Evolutionary conservation across 2,113 vertebrate genomes (phyloP), one percentile per base, ranked within the genome.

Genomic region (Callithrix jacchus): DNA sequence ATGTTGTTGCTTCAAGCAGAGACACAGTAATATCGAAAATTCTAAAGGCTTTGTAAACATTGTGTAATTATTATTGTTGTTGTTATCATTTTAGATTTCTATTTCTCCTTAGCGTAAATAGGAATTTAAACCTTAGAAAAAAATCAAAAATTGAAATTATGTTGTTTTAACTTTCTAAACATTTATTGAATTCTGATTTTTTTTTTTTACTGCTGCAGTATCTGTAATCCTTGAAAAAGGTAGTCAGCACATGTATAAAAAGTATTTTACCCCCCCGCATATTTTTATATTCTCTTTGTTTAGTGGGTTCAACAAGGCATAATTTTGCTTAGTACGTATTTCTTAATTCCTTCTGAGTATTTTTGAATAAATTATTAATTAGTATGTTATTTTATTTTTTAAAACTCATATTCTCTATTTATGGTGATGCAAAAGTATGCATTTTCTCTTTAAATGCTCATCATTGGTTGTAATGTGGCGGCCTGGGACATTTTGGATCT

Each of bases 1-100:
- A 49, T 98, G 96, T 98, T 89, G 95, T 98, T 98, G 91, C 97
- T 95, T 98, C 56, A 83, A 98, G 86, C 79, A 98, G 91, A 98
- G 97, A 92, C 12, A 92, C 88, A 90, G 91, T 37, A 97, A 95
- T 98, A 91, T 52, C 94, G 97, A 76, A 91, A 86, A 92, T 97
- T 97, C 94, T 76, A 97, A 97, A 97, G 89, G 77, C 95, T 95
- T 92, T 92, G 49, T 97, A 97, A 98, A 85, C 71, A 87, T 40
- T 83, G 32, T 77, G 4, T 86, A 97, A 97, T 97, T 97, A 89
- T 92, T 97, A 96, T 93, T 97, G 87, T 87, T 87, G 61, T 74
- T 97, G 52, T 83, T 45, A 89, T 96, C 96, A 86, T 79, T 97
- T 95, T 93, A 71, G 12, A 89, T 98, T 98, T 98, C 77, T 4